Percentiles rank a stretch among this genome's conserved stretches.
Evolutionary conservation across 2,888 invertebrate species (phyloP).

Genomic region (Brachypalpus laphriformis): DNA sequence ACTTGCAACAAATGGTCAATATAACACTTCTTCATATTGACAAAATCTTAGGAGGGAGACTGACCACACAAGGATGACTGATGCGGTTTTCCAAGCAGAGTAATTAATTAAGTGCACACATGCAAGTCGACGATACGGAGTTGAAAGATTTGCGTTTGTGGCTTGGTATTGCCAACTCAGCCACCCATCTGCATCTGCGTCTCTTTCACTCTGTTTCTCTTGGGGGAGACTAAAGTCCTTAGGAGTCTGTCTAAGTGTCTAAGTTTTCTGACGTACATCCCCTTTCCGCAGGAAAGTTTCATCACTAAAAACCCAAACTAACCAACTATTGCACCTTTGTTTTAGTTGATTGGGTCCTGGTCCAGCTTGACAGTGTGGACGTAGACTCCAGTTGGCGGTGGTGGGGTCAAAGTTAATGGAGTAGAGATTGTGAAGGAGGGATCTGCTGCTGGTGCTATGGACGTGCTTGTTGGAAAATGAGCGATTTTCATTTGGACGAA

Average conservation of each 20-base stretch:
- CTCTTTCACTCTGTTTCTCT: not conserved
- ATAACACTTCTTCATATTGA: slow-evolving; percentile 34
- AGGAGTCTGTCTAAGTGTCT: slow-evolving; percentile 34
- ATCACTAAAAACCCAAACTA: slow-evolving; percentile 36
- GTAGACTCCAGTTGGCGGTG: slow-evolving; percentile 2
- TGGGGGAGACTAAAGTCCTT: not conserved
- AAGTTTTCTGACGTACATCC: slow-evolving; percentile 25
- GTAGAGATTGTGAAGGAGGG: not conserved
- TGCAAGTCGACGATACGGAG: slow-evolving; percentile 59
- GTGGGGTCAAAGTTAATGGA: slow-evolving; percentile 45
- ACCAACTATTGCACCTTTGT: slow-evolving; percentile 51
- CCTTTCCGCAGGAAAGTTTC: slow-evolving; percentile 18
- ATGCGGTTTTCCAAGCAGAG: slow-evolving; percentile 43
- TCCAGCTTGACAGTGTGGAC: slow-evolving; percentile 1
- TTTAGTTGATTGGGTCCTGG: slow-evolving; percentile 45
- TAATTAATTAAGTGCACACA: slow-evolving; percentile 65
- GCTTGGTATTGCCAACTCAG: not conserved
- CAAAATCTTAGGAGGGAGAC: slow-evolving; percentile 13
- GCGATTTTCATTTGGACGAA: slow-evolving; percentile 43
- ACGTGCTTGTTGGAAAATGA: slow-evolving; percentile 2
- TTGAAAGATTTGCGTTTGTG: slow-evolving; percentile 53
- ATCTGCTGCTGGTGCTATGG: not conserved
- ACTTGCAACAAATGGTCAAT: slow-evolving; percentile 36
- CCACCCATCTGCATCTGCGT: not conserved
- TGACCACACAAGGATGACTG: slow-evolving; percentile 10